A percentile compares a stretch with the other conserved stretches of the same genome.
phyloP scores from a whole-genome alignment of 1,140 invertebrate genomes.

The Brachionus plicatilis region DNA sequence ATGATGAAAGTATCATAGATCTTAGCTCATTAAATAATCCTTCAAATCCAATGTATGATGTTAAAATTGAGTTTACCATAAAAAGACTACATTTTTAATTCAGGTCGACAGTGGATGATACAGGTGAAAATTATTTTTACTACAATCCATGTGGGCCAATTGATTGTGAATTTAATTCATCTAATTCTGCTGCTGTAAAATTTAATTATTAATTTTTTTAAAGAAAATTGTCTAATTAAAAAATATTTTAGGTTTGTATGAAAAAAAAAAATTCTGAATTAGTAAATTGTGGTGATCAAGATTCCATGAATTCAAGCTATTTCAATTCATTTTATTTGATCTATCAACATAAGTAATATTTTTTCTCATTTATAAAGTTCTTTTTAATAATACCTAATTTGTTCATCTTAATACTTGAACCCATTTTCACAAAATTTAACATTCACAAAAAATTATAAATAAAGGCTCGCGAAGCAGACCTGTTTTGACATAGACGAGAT shows the following conservation, averaged over 20 bases:
- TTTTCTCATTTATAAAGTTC: background rate
- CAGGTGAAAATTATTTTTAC: background rate
- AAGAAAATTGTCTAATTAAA: background rate
- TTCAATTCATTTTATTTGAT: background rate
- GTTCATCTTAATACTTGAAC: too few relatives aligned
- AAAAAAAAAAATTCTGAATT: background rate
- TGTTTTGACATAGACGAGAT: too few relatives aligned
- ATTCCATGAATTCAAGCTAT: background rate
- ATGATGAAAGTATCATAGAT: constrained; percentile 6
- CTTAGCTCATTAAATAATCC: background rate
- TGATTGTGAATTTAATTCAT: background rate
- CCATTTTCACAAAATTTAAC: too few relatives aligned
- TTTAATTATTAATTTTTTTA: background rate
- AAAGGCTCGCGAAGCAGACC: too few relatives aligned
- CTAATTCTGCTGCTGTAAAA: background rate
- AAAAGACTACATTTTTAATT: background rate
- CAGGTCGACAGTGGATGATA: background rate
- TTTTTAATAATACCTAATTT: too few relatives aligned
- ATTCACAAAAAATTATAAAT: too few relatives aligned
- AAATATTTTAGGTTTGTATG: background rate
- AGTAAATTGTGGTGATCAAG: background rate
- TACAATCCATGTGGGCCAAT: background rate
- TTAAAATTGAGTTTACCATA: background rate
- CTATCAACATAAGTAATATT: background rate
- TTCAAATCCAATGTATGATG: background rate